Evolutionary conservation across 2,113 vertebrate genomes (phyloP).

Genomic region (Elephas maximus): DNA sequence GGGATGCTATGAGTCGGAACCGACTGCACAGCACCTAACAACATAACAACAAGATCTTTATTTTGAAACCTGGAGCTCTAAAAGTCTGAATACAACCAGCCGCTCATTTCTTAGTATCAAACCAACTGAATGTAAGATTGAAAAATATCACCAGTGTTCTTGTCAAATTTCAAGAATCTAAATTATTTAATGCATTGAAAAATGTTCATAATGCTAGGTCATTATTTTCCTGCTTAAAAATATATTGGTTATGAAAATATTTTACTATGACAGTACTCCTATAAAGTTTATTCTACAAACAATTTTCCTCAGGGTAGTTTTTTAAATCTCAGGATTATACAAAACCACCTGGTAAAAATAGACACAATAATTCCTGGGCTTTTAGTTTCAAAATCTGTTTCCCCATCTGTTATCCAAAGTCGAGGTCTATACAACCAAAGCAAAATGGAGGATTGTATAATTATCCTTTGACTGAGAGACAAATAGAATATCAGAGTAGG

Average conservation of each 20-base stretch:
- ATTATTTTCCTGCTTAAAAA: background rate
- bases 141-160: background rate
- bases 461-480: conserved; percentile 64
- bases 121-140: background rate
- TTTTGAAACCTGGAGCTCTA: conserved; percentile 54
- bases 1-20: too few species aligned
- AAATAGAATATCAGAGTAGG: conserved; percentile 24
- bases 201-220: background rate
- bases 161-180: background rate
- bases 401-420: conserved; percentile 74
- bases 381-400: conserved; percentile 76
- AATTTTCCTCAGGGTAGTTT: conserved; percentile 43
- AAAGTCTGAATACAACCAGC: conserved; percentile 21
- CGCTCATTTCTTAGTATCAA: conserved; percentile 45
- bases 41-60: background rate
- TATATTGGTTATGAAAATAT: conserved; percentile 40
- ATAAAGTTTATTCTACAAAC: conserved; percentile 63
- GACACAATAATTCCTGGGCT: conserved; percentile 61
- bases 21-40: too few species aligned
- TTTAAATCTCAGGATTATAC: conserved; percentile 64
- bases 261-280: conserved; percentile 10
- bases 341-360: conserved; percentile 76
- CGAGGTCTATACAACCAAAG: conserved; percentile 54
- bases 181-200: conserved; percentile 27
- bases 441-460: conserved; percentile 57